A percentile compares a stretch with the other conserved stretches of the same genome.
Evolutionary conservation across 2,113 vertebrate species (phyloP).

Genomic region (Uria aalge): DNA sequence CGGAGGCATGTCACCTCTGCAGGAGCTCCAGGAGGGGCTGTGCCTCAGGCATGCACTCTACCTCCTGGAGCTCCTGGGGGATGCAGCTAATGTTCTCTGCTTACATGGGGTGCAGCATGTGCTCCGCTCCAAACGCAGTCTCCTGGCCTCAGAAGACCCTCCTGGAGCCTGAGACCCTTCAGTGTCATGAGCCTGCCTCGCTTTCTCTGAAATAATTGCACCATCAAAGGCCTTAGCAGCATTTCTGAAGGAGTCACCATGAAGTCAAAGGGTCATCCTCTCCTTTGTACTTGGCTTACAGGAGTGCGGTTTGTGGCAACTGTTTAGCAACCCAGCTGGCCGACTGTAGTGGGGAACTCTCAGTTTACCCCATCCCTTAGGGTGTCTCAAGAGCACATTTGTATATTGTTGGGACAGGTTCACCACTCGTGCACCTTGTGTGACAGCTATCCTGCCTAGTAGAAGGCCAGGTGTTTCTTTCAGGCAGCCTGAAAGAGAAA

Average conservation of each 20-base stretch:
- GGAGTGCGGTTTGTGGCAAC: not conserved
- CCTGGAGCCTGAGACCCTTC: not conserved
- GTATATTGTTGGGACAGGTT: not conserved
- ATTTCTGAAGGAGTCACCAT: not conserved
- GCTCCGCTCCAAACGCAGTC: not conserved
- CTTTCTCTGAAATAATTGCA: not conserved
- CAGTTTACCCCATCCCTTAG: not conserved
- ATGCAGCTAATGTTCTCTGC: not conserved
- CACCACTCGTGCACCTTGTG: not conserved
- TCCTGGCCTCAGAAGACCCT: not conserved
- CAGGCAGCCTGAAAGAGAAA: not conserved
- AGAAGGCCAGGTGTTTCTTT: not conserved
- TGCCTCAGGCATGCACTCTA: constrained; percentile 22
- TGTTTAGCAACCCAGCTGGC: not conserved
- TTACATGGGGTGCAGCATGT: not conserved
- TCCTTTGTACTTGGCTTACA: not conserved
- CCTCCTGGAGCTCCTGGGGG: not conserved
- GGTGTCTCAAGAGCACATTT: not conserved
- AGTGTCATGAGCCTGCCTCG: rapidly evolving
- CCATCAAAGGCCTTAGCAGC: not conserved
- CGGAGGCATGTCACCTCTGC: not conserved
- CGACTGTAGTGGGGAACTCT: not conserved
- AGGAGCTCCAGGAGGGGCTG: not conserved
- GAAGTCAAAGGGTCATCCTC: not conserved
- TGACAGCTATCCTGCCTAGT: not conserved